These are phyloP conservation scores for Caerostris darwini DNA, from an alignment of 1,140 invertebrate genomes.

Conservation along the genomic window DNA sequence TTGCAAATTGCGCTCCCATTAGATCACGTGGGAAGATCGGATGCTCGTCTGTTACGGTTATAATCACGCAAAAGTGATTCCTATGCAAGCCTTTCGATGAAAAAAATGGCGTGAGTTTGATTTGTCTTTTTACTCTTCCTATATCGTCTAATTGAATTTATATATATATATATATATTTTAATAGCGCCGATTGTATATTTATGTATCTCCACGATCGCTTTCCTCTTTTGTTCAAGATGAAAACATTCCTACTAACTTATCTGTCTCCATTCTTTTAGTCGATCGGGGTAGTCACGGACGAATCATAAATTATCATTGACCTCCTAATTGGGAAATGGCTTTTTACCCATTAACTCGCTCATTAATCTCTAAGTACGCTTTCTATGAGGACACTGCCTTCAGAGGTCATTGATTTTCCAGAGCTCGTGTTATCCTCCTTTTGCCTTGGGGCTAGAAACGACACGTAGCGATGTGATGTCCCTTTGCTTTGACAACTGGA, in stretches of 20 bases:
- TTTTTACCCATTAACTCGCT: slow-evolving; percentile 75
- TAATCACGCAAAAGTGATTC: slow-evolving; percentile 39
- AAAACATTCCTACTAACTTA: slow-evolving; percentile 50
- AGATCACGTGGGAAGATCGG: slow-evolving; percentile 1
- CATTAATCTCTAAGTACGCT: slow-evolving; percentile 76
- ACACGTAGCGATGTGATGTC: slow-evolving; percentile 15
- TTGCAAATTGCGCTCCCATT: background rate
- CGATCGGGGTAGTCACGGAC: slow-evolving; percentile 64
- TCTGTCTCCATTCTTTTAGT: slow-evolving; percentile 60
- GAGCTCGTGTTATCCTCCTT: slow-evolving; percentile 57
- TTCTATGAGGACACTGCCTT: slow-evolving; percentile 70
- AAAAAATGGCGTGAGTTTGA: background rate
- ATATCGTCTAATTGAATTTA: background rate
- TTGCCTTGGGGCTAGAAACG: slow-evolving; percentile 6
- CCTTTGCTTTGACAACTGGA: slow-evolving; percentile 31
- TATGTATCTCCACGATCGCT: slow-evolving; percentile 43
- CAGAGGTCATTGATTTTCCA: slow-evolving; percentile 77
- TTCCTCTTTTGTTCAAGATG: slow-evolving; percentile 59
- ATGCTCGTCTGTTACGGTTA: background rate
- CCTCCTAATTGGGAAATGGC: slow-evolving; percentile 77
- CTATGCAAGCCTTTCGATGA: background rate
- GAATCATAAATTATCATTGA: slow-evolving; percentile 77
- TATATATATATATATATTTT: background rate
- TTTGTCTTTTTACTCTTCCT: slow-evolving; percentile 23
- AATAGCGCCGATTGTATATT: slow-evolving; percentile 42